Evolutionary conservation across 2,888 invertebrate species (phyloP), one percentile per base, ranked within the genome.

Genomic region (Drosophila merina): DNA sequence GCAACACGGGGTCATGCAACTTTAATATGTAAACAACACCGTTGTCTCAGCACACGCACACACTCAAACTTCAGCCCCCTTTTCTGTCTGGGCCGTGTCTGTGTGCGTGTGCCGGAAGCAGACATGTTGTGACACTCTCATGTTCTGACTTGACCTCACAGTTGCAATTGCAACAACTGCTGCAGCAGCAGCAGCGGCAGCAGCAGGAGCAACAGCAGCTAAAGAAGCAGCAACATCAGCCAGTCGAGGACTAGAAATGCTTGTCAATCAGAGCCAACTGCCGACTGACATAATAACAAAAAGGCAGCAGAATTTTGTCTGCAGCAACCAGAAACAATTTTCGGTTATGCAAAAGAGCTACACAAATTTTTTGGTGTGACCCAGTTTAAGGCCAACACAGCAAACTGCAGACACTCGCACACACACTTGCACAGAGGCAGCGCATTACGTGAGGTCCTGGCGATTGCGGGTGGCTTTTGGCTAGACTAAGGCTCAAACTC

Each of bases 11-110:
- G 89, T 89, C 90, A 89, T 90, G 88, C 89, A 89, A 89, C 86
- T 89, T 90, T 88, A 89, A 89, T 86, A 79, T 80, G 89, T 89
- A 89, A 90, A 90, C 90, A 89, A 89, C 86, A 87, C 82, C 83
- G 74, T 77, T 84, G 79, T 71, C 74, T 78, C 67, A 70, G 77
- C 77, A 74, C 77, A 10, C 45, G 10, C 33, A 30, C 30, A 28
- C 50, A 20, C 52, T 26, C 25, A 44, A 28, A 49, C 38, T 50
- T 51, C 70, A 56, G 31, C 26, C 36, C 57, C 26, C 48, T 68
- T 64, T 44, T 49, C 59, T 59, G 44, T 44, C 60, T 67, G 60
- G 25, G 20, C 1, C 25, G 8, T 44, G 52, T 60, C 56, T 66
- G 72, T 76, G 69, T 76, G 72, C 70, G 70, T 62, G 70, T 75